Evolutionary conservation across 1,140 invertebrate genomes (phyloP), one percentile per base, ranked within the genome.

Genomic region (Drosophila auraria): DNA sequence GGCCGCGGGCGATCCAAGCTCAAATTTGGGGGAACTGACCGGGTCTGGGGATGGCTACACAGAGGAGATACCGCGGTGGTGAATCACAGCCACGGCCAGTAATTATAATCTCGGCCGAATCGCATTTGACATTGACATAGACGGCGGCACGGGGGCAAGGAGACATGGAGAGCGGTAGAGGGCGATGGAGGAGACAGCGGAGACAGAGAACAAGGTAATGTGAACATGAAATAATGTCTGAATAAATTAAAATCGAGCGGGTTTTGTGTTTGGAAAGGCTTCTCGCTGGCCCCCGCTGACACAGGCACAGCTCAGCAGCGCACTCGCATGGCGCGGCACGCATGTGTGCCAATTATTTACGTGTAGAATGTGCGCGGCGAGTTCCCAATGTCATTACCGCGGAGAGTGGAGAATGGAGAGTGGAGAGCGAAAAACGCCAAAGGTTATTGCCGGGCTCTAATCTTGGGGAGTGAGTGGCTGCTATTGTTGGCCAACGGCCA

Each of bases 351-450:
- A 82, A 81, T 82, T 63, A 80, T 80, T 68, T 62, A 59, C 77
- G 80, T 77, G 80, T 63, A 83, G 61, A 80, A 70, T 47, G 51
- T 45, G 42, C 40, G 30, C 47, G 33, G 20, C 42, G n/a, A 25
- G 44, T 44, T 76, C 40, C 77, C 84, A 87, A 87, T 83, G 84
- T 87, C 83, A 89, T 84, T 84, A 82, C 72, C 79, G 8, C 14
- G 45, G 62, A 42, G 65, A 44, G 4, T 49, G 45, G 65, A 68
- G 44, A 66, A 20, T 36, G 42, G 58, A 47, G 30, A 62, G 7
- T 25, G 58, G 58, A 27, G 30, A 30, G 27, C 33, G 47, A 20
- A 56, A 7, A 23, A 6, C n/a, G 6, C 20, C 25, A 76, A 82
- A 82, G 80, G 80, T 82, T 78, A 73, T 72, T 78, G 68, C 72